Evolutionary conservation across 2,888 invertebrate genomes (phyloP), one percentile per base, ranked within the genome.

Genomic region (Timema podura): DNA sequence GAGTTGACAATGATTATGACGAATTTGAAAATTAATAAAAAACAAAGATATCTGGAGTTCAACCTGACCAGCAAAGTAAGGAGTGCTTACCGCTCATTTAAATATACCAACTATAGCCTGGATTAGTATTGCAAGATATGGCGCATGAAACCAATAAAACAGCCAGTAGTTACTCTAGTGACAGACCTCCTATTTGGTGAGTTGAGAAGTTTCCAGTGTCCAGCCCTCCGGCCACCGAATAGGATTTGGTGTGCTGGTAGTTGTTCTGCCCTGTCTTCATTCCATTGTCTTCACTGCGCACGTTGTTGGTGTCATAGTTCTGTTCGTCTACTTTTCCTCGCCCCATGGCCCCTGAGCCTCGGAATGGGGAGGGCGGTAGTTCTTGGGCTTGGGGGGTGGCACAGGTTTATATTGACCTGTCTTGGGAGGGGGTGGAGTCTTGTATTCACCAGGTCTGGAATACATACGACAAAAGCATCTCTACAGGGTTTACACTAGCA

Each of bases 341-440:
- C 73, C 48, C 61, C 68, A 48, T 65, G 67, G 61, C n/a, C n/a
- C n/a, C n/a, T n/a, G n/a, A n/a, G n/a, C 61, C 64, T 64, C 68
- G 82, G 82, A 68, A 79, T 79, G 83, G 0, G 91, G 90, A 51
- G 94, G 93, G 61, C 93, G 88, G 81, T 95, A 95, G 82, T 95
- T 94, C 79, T 95, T 95, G 64, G 95, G 95, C 79, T 96, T 96
- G 9, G 95, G 95, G 47, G 95, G 95, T 57, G 95, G 95, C 69
- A 95, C 90, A 0, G 95, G 95, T 81, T 95, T 95, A 82, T 94
- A 94, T 2, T 86, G 84, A 64, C 74, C 73, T 78, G 72, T 73
- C 72, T 76, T 77, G 47, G 75, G 75, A 46, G 76, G 76, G 51
- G 79, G 77, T 51, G 76, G 72, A 54, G 78, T 78, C 74, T 79